Percentiles rank a stretch among this genome's conserved stretches.
Evolutionary conservation across 2,797 vertebrate genomes (phyloP).

Genomic region (Lateolabrax maculatus): DNA sequence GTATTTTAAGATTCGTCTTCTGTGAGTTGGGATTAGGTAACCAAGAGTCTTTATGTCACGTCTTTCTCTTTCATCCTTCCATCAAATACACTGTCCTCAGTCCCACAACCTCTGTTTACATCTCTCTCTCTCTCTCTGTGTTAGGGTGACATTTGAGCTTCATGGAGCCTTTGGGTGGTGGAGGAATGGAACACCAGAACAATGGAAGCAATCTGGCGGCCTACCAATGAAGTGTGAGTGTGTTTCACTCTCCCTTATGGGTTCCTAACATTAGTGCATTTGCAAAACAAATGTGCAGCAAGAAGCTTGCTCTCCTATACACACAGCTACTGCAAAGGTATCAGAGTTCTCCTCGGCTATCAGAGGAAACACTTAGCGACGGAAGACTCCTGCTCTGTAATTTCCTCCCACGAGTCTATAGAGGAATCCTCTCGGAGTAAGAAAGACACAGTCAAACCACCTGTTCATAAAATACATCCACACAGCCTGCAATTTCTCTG

Average conservation of each 20-base stretch:
- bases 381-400: conserved; percentile 66
- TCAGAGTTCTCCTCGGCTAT: conserved; percentile 14
- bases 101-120: background rate
- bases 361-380: conserved; percentile 45
- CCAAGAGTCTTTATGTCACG: background rate
- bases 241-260: background rate
- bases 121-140: background rate
- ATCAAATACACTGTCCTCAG: background rate
- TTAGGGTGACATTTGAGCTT: conserved; percentile 22
- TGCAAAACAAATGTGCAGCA: conserved; percentile 18
- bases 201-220: background rate
- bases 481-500: conserved; percentile 69
- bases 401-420: conserved; percentile 49
- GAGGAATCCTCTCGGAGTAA: conserved; percentile 48
- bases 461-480: conserved; percentile 62
- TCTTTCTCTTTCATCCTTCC: conserved; percentile 2
- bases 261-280: conserved; percentile 10
- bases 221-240: conserved; percentile 7
- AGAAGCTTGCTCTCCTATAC: background rate
- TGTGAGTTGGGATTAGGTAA: background rate
- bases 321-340: conserved; percentile 17
- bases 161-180: background rate
- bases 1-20: no score
- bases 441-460: conserved; percentile 55
- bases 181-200: background rate